Base-by-base conservation (phyloP, 1,140 invertebrate species). In the Hypothenemus hampei region DNA sequence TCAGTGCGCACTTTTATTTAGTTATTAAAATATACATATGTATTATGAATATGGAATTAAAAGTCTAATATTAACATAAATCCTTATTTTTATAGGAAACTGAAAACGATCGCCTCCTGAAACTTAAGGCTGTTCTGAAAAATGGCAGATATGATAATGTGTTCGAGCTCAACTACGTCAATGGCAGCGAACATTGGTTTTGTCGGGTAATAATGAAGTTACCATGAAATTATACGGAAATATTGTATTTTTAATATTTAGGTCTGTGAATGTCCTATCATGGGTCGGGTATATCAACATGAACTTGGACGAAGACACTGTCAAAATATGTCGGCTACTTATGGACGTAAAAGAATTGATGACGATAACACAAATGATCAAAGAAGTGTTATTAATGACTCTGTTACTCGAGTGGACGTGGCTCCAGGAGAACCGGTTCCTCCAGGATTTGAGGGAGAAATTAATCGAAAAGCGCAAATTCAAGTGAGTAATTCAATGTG, bases 361-460 rank as follows among this genome's bases (percentile, higher is more conserved):
- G 31, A 7, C 4, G 26, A 46, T 15, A 26, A 46, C 13, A 31
- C 10, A 21, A 26, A 23, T n/a, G 8, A 43, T 48, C 46, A 22
- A 23, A 36, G 10, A 26, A 10, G 23, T n/a, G n/a, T n/a, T n/a
- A n/a, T n/a, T n/a, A n/a, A n/a, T n/a, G n/a, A n/a, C n/a, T 39
- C n/a, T 22, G 43, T 20, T 11, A 35, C 36, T 7, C 21, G 22
- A 21, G 62, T 76, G 59, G 71, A 68, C 37, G 63, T 84, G 37
- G 75, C 78, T 35, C 77, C 82, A 7, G 82, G 82, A 8, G 82
- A 86, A 68, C 84, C 84, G 16, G 72, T 83, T 23, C 83, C 83
- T 39, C 84, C 84, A 3, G 84, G 84, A 2, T 82, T 83, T 72
- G 83, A 85, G 65, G 81, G 82, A 59, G 78, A 82, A 48, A 69